Evolutionary conservation across 1,140 invertebrate genomes (phyloP).

Genomic region (Dreissena rostriformis): DNA sequence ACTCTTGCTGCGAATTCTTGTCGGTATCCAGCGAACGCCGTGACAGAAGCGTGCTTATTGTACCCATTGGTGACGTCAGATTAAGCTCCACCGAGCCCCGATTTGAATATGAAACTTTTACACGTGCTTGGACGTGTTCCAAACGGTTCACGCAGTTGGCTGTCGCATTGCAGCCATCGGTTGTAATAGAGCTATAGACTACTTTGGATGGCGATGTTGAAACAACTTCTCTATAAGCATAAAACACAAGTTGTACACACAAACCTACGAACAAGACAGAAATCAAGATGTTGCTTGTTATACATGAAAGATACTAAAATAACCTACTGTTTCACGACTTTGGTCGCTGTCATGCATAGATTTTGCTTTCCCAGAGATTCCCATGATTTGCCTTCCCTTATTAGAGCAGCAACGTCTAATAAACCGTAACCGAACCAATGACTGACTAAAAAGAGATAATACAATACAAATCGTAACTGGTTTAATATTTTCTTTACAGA

Average conservation of each 20-base stretch:
- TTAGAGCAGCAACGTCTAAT: background rate
- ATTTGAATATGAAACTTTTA: no score
- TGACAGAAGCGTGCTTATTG: background rate
- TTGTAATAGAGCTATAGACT: background rate
- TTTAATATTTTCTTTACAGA: no score
- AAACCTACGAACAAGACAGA: no score
- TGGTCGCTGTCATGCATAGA: no score
- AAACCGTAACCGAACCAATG: background rate
- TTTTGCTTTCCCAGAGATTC: no score
- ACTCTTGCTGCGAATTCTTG: background rate
- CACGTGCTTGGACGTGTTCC: conserved; percentile 20
- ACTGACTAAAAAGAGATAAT: background rate
- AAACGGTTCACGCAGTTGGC: background rate
- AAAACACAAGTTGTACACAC: background rate
- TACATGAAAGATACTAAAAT: background rate
- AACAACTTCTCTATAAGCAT: background rate
- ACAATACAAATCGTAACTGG: no score
- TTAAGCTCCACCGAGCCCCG: background rate
- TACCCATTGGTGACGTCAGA: conserved; percentile 19
- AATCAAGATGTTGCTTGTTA: no score
- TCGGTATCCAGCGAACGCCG: background rate
- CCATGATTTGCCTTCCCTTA: no score
- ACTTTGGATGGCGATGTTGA: background rate
- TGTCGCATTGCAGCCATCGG: background rate
- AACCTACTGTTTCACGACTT: no score